phyloP scores from a whole-genome alignment of 2,113 vertebrate species.

The Sprattus sprattus region DNA sequence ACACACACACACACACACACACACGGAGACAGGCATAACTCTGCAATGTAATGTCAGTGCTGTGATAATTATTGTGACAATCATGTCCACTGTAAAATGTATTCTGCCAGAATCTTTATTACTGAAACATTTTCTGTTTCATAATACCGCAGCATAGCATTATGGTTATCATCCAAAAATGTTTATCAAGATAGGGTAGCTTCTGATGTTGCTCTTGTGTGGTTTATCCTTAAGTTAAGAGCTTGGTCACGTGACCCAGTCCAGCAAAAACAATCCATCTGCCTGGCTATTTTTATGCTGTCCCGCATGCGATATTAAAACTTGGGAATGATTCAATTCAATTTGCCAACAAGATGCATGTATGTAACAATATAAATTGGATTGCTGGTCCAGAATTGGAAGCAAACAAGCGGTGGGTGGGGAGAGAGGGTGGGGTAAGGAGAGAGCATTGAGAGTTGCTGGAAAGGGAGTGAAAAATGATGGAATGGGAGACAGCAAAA shows the following conservation, averaged over 20 bases:
- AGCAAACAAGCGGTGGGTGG: not conserved
- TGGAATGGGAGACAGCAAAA: constrained; percentile 16
- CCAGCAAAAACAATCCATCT: constrained; percentile 8
- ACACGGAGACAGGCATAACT: not conserved
- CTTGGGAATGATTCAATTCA: constrained; percentile 40
- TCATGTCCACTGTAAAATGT: not conserved
- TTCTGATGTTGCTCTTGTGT: not conserved
- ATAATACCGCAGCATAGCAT: not conserved
- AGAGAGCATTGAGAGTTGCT: not conserved
- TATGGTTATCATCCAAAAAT: not conserved
- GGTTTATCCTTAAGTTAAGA: not conserved
- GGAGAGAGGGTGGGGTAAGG: not conserved
- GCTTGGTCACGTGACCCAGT: not conserved
- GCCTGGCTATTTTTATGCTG: constrained; percentile 30
- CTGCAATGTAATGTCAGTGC: not conserved
- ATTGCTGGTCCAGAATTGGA: constrained; percentile 31
- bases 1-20: not conserved
- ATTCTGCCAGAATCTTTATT: not conserved
- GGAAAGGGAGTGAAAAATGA: not conserved
- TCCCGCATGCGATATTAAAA: constrained; percentile 40
- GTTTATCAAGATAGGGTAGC: not conserved
- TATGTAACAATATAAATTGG: constrained; percentile 43
- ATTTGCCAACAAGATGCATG: constrained; percentile 35
- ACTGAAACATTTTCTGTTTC: not conserved
- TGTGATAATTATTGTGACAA: not conserved